phyloP scores from a whole-genome alignment of 1,140 invertebrate genomes.

The Tetramorium alpestre region DNA sequence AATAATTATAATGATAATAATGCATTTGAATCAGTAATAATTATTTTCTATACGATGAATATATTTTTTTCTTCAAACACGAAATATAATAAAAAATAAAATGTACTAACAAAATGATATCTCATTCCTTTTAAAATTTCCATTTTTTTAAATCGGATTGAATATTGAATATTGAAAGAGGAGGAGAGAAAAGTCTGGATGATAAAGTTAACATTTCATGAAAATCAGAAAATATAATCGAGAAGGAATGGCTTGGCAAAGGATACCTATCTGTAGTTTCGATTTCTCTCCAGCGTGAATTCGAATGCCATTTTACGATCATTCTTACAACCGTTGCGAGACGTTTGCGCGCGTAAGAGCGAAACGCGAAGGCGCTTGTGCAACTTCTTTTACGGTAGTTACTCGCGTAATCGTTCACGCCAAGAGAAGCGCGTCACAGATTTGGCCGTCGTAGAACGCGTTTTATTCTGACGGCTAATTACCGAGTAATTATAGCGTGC shows the following conservation, averaged over 20 bases:
- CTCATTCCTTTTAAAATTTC: not conserved
- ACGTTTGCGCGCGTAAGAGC: slow-evolving; percentile 7
- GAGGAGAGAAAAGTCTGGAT: not conserved
- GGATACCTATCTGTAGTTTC: slow-evolving; percentile 15
- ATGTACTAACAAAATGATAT: not conserved
- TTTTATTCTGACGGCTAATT: not conserved
- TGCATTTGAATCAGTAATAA: not conserved
- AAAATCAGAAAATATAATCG: slow-evolving; percentile 9
- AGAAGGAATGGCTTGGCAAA: not conserved
- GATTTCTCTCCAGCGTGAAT: slow-evolving; percentile 49
- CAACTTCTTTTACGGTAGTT: slow-evolving; percentile 47
- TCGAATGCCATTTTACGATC: slow-evolving; percentile 40
- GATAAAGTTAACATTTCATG: slow-evolving; percentile 16
- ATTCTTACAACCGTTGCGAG: slow-evolving; percentile 2
- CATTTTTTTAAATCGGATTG: not conserved
- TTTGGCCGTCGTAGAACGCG: not conserved
- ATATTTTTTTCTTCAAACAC: not conserved
- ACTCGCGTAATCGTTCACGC: slow-evolving; percentile 19
- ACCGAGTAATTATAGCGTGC: not conserved
- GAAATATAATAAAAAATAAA: not conserved
- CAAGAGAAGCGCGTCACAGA: slow-evolving; percentile 6
- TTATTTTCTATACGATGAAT: not conserved
- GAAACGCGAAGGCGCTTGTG: slow-evolving; percentile 28
- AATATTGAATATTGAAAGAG: slow-evolving; percentile 5
- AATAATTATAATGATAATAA: not conserved